Conservation (phyloP, 2,113 vertebrate species). For the Dasypus novemcinctus region DNA sequence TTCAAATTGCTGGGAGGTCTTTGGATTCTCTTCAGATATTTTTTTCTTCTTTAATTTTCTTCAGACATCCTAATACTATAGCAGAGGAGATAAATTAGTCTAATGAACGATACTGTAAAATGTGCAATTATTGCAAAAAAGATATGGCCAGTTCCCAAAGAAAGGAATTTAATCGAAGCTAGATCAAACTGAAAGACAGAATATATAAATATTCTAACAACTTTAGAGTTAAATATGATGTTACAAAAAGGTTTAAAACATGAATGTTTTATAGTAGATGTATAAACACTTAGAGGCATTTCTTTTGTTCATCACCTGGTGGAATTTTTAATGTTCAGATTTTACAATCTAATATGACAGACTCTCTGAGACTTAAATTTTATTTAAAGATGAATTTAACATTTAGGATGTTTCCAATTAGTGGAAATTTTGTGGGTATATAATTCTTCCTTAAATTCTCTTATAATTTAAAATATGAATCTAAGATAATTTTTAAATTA, state of each 20-base stretch:
- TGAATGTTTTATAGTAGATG: constrained; percentile 16
- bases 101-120: constrained; percentile 46
- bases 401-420: neutral
- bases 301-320: neutral
- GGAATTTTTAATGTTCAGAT: constrained; percentile 29
- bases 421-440: constrained; percentile 2
- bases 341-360: constrained; percentile 35
- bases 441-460: neutral
- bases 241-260: constrained; percentile 35
- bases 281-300: constrained; percentile 36
- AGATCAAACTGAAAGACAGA: constrained; percentile 25
- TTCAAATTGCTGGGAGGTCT: constrained; percentile 52
- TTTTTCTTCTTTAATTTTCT: constrained; percentile 61
- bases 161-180: constrained; percentile 30
- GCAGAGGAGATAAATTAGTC: constrained; percentile 44
- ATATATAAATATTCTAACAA: constrained; percentile 58
- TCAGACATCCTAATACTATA: constrained; percentile 31
- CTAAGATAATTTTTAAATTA: neutral
- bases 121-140: constrained; percentile 63
- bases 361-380: constrained; percentile 28
- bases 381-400: constrained; percentile 13
- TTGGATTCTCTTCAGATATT: constrained; percentile 39
- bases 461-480: constrained; percentile 5
- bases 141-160: constrained; percentile 49
- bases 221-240: constrained; percentile 41